Percentiles rank a stretch among this genome's conserved stretches.
Conservation (phyloP, 2,113 vertebrate species). For the Odocoileus virginianus region DNA sequence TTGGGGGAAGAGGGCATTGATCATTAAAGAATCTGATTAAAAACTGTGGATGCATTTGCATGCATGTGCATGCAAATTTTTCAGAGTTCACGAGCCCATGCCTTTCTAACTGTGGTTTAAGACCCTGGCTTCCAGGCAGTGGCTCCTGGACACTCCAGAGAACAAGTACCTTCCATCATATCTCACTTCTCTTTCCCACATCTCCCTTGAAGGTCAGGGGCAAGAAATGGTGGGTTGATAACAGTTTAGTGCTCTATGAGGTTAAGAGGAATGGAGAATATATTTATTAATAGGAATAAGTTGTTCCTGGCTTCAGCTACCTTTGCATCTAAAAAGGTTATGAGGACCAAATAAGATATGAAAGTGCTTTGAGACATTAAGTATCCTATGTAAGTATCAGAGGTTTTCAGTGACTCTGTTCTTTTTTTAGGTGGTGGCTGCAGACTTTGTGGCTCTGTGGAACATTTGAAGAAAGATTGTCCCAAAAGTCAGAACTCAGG, state of each 20-base stretch:
- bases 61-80: not conserved
- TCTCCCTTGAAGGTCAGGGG: not conserved
- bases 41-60: not conserved
- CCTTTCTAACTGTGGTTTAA: not conserved
- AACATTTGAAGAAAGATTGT: constrained; percentile 95
- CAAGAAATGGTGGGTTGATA: not conserved
- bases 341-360: not conserved
- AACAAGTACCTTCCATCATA: not conserved
- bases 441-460: constrained; percentile 94
- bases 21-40: not conserved
- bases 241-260: not conserved
- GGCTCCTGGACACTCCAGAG: not conserved
- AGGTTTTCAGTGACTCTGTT: not conserved
- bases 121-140: not conserved
- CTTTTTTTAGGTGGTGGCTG: constrained; percentile 88
- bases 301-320: not conserved
- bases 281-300: not conserved
- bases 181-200: not conserved
- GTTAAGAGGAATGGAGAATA: not conserved
- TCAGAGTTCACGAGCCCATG: not conserved
- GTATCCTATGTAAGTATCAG: not conserved
- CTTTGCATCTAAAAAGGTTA: not conserved
- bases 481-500: constrained; percentile 88
- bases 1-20: not conserved
- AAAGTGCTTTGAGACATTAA: not conserved